Percentiles rank a stretch among this genome's conserved stretches.
Evolutionary conservation across 2,113 vertebrate genomes (phyloP).

Genomic region (Fulica atra): DNA sequence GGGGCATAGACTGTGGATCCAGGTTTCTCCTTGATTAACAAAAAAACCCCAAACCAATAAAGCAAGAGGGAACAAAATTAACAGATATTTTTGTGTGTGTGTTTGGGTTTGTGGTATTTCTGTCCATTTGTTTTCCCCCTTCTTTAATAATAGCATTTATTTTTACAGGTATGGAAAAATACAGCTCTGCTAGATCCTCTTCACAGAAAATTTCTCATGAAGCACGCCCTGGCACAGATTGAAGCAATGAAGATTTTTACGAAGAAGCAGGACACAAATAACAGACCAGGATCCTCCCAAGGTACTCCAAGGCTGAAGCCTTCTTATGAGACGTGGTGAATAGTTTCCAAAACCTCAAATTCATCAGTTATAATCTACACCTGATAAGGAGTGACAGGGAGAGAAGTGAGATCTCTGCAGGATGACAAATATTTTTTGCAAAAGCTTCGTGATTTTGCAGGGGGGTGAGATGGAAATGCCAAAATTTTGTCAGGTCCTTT

Average conservation of each 20-base stretch:
- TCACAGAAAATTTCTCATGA: accelerated
- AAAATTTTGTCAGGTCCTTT: neutral
- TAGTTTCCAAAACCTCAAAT: neutral
- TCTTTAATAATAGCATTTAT: neutral
- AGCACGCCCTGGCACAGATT: neutral
- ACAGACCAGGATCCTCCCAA: neutral
- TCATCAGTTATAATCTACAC: neutral
- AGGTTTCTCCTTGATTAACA: neutral
- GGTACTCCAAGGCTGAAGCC: neutral
- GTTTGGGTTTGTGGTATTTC: neutral
- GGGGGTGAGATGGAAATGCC: neutral
- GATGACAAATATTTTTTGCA: neutral
- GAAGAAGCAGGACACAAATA: neutral
- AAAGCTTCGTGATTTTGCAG: neutral
- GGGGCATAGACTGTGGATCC: neutral
- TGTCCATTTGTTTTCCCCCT: neutral
- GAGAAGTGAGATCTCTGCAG: neutral
- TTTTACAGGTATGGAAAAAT: neutral
- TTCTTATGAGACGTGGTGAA: neutral
- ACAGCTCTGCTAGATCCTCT: neutral
- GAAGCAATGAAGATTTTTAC: neutral
- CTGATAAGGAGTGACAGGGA: neutral
- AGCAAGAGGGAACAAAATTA: neutral
- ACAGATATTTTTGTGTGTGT: accelerated
- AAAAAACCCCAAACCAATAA: neutral